phyloP scores from a whole-genome alignment of 2,113 vertebrate species.

The Megaleporinus macrocephalus region DNA sequence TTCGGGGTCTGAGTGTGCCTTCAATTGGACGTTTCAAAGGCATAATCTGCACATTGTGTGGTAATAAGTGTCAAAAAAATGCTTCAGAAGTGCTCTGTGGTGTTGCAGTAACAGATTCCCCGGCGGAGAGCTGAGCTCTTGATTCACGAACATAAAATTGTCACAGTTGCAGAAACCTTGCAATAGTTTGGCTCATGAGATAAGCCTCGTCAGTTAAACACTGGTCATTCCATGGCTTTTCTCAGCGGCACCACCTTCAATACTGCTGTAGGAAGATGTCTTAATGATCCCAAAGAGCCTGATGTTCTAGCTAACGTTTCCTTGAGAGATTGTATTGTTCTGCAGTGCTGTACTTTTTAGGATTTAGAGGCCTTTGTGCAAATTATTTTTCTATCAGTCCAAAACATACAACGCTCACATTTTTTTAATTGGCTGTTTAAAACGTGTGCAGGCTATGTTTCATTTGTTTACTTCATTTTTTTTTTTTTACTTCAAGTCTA shows the following conservation, averaged over 20 bases:
- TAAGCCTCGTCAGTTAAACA: background rate
- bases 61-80: background rate
- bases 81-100: background rate
- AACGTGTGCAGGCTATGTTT: conserved; percentile 22
- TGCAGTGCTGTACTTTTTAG: conserved; percentile 64
- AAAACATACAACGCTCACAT: conserved; percentile 35
- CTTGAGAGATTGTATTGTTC: conserved; percentile 56
- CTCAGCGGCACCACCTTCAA: conserved; percentile 42
- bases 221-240: background rate
- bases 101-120: conserved; percentile 7
- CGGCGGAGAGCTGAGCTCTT: conserved; percentile 5
- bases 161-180: background rate
- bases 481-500: conserved; percentile 29
- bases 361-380: conserved; percentile 64
- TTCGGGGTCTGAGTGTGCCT: conserved; percentile 39
- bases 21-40: conserved; percentile 39
- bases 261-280: conserved; percentile 54
- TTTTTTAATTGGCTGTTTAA: conserved; percentile 36
- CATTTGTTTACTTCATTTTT: too few species aligned
- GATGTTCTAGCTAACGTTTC: conserved; percentile 48
- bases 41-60: conserved; percentile 30
- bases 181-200: conserved; percentile 23
- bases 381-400: conserved; percentile 63
- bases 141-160: background rate
- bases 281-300: conserved; percentile 81